Evolutionary conservation across 2,888 invertebrate species (phyloP).

Genomic region (Cactoblastis cactorum): DNA sequence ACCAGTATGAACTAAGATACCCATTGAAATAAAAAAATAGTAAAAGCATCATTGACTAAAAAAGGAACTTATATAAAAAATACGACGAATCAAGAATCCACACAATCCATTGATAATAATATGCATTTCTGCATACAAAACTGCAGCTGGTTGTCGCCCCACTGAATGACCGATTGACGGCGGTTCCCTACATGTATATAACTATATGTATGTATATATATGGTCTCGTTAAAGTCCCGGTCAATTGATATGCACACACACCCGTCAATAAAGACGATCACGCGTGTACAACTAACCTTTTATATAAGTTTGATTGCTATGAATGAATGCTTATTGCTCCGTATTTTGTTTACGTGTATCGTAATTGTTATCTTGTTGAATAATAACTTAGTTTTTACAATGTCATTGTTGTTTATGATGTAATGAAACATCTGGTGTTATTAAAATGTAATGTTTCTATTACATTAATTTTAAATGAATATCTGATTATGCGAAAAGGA

Average conservation of each 20-base stretch:
- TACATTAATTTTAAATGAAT: too few relatives aligned
- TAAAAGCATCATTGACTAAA: too few relatives aligned
- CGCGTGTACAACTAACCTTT: neutral
- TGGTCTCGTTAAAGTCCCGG: slow-evolving; percentile 43
- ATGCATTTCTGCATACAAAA: neutral
- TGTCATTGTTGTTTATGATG: slow-evolving; percentile 1
- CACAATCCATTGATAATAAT: too few relatives aligned
- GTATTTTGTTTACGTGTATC: slow-evolving; percentile 5
- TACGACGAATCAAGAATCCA: too few relatives aligned
- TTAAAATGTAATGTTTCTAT: neutral
- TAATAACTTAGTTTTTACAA: slow-evolving; percentile 3
- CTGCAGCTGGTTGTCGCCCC: neutral
- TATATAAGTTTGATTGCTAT: slow-evolving; percentile 9
- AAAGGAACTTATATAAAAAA: too few relatives aligned
- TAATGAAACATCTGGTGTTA: neutral
- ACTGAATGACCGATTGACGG: slow-evolving; percentile 16
- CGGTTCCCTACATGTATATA: slow-evolving; percentile 26
- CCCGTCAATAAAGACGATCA: slow-evolving; percentile 30
- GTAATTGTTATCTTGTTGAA: slow-evolving; percentile 13
- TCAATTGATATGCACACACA: slow-evolving; percentile 54
- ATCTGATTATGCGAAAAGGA: too few relatives aligned
- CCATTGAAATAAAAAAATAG: too few relatives aligned
- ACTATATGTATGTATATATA: too few relatives aligned
- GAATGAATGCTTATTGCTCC: slow-evolving; percentile 7
- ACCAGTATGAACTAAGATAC: too few relatives aligned